Evolutionary conservation across 1,140 invertebrate genomes (phyloP).

Genomic region (Drusus annulatus): DNA sequence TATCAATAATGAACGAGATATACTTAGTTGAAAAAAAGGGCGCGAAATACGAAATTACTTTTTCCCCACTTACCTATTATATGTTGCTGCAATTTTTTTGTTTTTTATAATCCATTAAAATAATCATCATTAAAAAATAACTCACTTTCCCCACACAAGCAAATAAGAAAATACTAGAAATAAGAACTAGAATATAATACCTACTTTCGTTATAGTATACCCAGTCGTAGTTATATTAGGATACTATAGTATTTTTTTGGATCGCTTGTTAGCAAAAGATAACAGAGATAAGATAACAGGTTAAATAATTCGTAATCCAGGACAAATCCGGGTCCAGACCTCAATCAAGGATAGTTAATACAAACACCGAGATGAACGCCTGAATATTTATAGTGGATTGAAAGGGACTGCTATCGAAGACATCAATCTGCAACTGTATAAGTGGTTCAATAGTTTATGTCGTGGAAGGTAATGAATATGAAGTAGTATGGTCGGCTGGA

Average conservation of each 20-base stretch:
- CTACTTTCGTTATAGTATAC: too few relatives aligned
- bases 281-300: background rate
- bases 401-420: conserved; percentile 48
- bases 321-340: conserved; percentile 40
- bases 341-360: conserved; percentile 40
- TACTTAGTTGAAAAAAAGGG: conserved; percentile 37
- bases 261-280: background rate
- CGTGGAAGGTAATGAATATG: conserved; percentile 54
- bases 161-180: too few relatives aligned
- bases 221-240: background rate
- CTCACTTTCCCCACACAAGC: too few relatives aligned
- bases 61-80: too few relatives aligned
- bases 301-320: conserved; percentile 52
- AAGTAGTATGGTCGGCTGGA: conserved; percentile 30
- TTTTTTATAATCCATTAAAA: too few relatives aligned
- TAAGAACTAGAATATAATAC: too few relatives aligned
- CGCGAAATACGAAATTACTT: conserved; percentile 28
- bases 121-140: too few relatives aligned
- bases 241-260: background rate
- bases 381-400: conserved; percentile 56
- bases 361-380: conserved; percentile 46
- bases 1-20: conserved; percentile 12
- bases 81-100: too few relatives aligned
- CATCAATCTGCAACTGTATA: conserved; percentile 56
- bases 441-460: conserved; percentile 55